Base-by-base conservation (phyloP, 35 echinoderm and acorn worm genomes). In the Ophiothrix spiculata region DNA sequence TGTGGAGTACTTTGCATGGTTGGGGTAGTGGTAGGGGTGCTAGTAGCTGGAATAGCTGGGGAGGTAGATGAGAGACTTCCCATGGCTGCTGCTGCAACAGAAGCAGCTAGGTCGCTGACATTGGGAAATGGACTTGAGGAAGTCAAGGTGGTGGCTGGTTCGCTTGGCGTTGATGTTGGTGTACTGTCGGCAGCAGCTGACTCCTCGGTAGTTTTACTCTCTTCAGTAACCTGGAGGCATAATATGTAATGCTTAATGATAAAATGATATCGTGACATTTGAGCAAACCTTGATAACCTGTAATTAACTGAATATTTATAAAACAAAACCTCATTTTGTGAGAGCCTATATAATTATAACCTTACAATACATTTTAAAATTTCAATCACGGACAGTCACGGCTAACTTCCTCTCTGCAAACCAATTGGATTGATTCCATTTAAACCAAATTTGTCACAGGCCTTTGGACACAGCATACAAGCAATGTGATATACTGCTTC, bases 21-120 rank as follows among this genome's bases (percentile, higher is more conserved):
- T n/a, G 76, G 29, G 12, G 77, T 40, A 35, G 40, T 33, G 14
- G 84, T 81, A 23, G 74, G 42, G 39, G 86, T 77, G 69, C 79
- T 78, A 23, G 85, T 32, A 4, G 56, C 56, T 14, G 80, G 25
- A 31, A 75, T 4, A 6, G 76, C 36, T 10, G 76, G 31, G 73
- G 80, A 73, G 10, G 88, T 84, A 16, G 88, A 69, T 25, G 56
- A 56, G 42, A 75, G 74, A 38, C 74, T 84, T n/a, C 85, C 85
- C n/a, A 88, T 64, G 40, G 84, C 91, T 28, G 91, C 54, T 15
- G 85, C 89, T 6, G 89, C 89, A 56, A 91, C 83, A 35, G 83
- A 86, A 19, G 89, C 83, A n/a, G 83, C 89, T 14, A 86, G 76
- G n/a, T 86, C 74, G 34, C 77, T 64, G 77, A 91, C 78, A 35